These are phyloP conservation scores for Hemiprocne comata DNA, from an alignment of 2,113 vertebrate species.

Conservation along the genomic window DNA sequence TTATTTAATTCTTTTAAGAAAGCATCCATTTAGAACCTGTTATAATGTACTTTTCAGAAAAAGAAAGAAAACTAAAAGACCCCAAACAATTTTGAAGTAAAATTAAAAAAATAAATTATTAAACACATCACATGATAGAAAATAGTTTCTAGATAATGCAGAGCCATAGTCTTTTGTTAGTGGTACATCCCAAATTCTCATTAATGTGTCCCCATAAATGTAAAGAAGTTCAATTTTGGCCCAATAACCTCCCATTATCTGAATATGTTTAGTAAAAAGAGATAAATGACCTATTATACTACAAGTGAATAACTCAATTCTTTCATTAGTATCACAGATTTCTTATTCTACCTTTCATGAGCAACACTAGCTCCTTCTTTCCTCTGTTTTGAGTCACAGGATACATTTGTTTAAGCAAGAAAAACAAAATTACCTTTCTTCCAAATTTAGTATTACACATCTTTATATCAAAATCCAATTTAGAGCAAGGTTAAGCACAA, in stretches of 20 bases:
- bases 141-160: neutral
- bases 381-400: neutral
- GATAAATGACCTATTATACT: conserved; percentile 50
- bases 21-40: neutral
- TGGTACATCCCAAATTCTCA: neutral
- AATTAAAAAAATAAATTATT: neutral
- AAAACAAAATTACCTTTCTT: conserved; percentile 28
- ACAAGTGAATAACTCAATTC: conserved; percentile 47
- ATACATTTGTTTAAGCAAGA: neutral
- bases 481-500: neutral
- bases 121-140: neutral
- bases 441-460: neutral
- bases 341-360: neutral
- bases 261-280: neutral
- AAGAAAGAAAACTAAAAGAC: neutral
- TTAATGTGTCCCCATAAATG: neutral
- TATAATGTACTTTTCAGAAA: neutral
- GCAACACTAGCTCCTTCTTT: neutral
- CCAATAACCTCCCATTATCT: neutral
- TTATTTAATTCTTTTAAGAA: neutral
- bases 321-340: neutral
- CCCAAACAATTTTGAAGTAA: neutral
- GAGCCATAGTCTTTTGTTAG: neutral
- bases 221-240: neutral
- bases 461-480: neutral